phyloP scores from a whole-genome alignment of 2,888 invertebrate species.

The Sarcophaga caerulescens region DNA sequence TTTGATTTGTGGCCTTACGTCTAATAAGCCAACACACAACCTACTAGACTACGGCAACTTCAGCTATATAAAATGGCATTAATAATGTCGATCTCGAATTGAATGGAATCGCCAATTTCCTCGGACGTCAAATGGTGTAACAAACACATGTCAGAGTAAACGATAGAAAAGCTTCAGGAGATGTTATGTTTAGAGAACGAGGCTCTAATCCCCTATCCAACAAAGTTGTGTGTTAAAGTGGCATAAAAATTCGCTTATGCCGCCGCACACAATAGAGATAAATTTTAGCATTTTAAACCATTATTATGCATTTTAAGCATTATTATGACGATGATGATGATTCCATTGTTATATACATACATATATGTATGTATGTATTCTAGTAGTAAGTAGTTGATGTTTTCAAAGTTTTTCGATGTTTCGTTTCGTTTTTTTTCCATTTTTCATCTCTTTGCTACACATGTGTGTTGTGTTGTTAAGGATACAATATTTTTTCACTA shows the following conservation, averaged over 20 bases:
- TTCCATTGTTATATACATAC: slow-evolving; percentile 53
- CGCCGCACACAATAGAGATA: background rate
- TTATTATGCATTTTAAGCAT: slow-evolving; percentile 52
- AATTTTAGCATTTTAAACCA: slow-evolving; percentile 44
- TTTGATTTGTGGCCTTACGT: no score
- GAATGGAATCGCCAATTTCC: no score
- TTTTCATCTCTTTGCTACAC: background rate
- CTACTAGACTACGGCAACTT: no score
- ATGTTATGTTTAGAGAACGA: no score
- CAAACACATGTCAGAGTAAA: no score
- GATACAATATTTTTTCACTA: slow-evolving; percentile 31
- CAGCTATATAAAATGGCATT: no score
- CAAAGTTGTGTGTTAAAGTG: background rate
- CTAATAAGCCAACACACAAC: no score
- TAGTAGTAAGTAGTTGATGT: slow-evolving; percentile 33
- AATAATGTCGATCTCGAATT: no score
- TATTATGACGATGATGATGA: slow-evolving; percentile 49
- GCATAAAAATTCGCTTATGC: slow-evolving; percentile 17
- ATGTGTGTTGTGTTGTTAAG: slow-evolving; percentile 53
- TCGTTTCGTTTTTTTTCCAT: slow-evolving; percentile 4
- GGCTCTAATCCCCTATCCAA: no score
- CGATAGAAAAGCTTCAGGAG: no score
- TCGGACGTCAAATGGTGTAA: no score
- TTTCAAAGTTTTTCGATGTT: slow-evolving; percentile 30
- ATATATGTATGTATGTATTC: background rate